These are phyloP conservation scores for Eudiplozoon nipponicum DNA, from an alignment of 2,888 invertebrate genomes.

Conservation along the genomic window DNA sequence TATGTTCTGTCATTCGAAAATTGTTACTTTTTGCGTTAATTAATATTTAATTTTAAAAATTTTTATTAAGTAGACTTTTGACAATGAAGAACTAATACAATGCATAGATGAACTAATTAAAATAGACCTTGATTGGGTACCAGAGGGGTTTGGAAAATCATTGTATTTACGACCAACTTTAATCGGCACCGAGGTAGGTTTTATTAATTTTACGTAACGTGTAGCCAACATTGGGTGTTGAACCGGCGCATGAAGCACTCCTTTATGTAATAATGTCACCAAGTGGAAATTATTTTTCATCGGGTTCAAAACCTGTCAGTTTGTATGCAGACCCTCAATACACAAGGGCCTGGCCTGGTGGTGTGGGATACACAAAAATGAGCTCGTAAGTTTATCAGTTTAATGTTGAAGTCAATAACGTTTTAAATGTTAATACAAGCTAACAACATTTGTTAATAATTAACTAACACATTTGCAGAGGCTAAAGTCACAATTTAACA, in stretches of 20 bases:
- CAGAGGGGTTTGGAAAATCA: conserved; percentile 46
- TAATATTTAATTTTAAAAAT: no score
- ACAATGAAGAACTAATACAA: conserved; percentile 47
- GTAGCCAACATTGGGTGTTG: conserved; percentile 65
- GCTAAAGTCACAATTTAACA: no score
- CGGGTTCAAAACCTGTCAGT: conserved; percentile 40
- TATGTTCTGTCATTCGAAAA: no score
- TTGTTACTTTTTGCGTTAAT: no score
- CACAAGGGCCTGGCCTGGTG: conserved; percentile 44
- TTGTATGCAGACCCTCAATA: conserved; percentile 63
- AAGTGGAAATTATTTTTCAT: conserved; percentile 60
- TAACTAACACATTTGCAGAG: no score
- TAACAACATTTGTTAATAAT: no score
- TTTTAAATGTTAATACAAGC: no score
- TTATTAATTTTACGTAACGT: conserved; percentile 18
- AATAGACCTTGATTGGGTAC: conserved; percentile 89
- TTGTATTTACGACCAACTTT: conserved; percentile 76
- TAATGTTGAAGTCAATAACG: no score
- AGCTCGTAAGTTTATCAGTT: conserved; percentile 59
- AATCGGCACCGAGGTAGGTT: conserved; percentile 66
- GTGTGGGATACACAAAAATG: conserved; percentile 68
- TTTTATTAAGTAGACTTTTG: no score
- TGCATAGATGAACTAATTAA: conserved; percentile 50
- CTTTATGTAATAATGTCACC: conserved; percentile 65
- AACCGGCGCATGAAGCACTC: conserved; percentile 49